Evolutionary conservation across 2,888 invertebrate species (phyloP), one percentile per base, ranked within the genome.

Genomic region (Anagyrus pseudococci): DNA sequence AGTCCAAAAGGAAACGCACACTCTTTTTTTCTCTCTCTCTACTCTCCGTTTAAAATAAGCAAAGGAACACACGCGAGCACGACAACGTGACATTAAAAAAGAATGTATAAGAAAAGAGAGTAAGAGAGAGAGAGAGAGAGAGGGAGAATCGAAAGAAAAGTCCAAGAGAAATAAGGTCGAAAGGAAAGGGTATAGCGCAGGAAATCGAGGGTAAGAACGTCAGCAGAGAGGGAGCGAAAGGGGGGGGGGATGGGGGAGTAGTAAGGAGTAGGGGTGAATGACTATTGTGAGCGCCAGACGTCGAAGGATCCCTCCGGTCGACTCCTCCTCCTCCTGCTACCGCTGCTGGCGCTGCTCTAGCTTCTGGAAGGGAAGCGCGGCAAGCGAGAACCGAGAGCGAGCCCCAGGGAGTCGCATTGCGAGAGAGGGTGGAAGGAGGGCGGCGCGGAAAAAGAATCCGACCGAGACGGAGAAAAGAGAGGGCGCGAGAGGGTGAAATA

Each of bases 381-480:
- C 6, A 40, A 25, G 19, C 22, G 22, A 3, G 13, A 6, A 20
- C 13, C 17, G 48, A 15, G 57, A 23, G 26, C 17, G 33, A n/a
- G 17, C 44, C 4, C 33, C n/a, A 53, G 63, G 25, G 54, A 59
- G 59, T 33, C 19, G 46, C 29, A 23, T 40, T 52, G 53, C 19
- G 52, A 62, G 57, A 33, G 57, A 43, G 60, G 53, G 64, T 61
- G 19, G 59, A 48, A 22, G 25, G 60, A 66, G 43, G 10, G 20
- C 6, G 25, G 19, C 7, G 29, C 26, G 33, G 33, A 37, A 37
- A 37, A 37, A 37, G 33, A 37, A 37, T 2, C 8, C 33, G 33
- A 37, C 33, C 33, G 8, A 37, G 33, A 37, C 33, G 37, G 15
- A 13, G 20, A 20, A 22, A 17, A 22, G 37, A 17, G n/a, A 48